Evolutionary conservation across 2,113 vertebrate genomes (phyloP).

Genomic region (Callocephalon fimbriatum): DNA sequence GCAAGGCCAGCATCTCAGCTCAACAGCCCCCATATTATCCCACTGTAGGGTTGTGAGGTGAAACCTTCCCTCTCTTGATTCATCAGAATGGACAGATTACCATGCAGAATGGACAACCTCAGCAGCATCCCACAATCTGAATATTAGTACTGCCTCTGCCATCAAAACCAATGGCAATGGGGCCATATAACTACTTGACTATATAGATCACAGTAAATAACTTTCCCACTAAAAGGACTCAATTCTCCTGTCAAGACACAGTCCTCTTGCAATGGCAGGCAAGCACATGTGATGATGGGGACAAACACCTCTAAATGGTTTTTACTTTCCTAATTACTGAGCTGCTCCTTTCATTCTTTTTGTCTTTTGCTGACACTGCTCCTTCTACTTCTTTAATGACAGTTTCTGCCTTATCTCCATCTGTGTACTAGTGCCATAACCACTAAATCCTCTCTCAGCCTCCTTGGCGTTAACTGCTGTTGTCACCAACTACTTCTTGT

Average conservation of each 20-base stretch:
- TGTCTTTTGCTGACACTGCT: neutral
- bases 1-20: neutral
- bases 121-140: neutral
- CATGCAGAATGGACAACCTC: neutral
- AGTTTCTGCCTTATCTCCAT: neutral
- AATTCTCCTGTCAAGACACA: accelerated
- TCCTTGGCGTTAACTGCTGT: constrained; percentile 26
- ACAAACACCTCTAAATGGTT: neutral
- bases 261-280: neutral
- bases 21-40: neutral
- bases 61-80: neutral
- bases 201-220: neutral
- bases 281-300: accelerated
- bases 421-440: neutral
- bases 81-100: accelerated
- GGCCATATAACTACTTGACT: neutral
- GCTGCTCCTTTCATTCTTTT: neutral
- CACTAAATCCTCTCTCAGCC: constrained; percentile 23
- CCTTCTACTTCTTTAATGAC: neutral
- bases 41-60: accelerated
- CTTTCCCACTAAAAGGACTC: neutral
- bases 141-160: neutral
- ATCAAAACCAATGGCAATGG: neutral
- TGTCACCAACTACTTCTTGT: constrained; percentile 57
- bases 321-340: neutral